Evolutionary conservation across 2,113 vertebrate genomes (phyloP), one percentile per base, ranked within the genome.

Genomic region (Trinectes maculatus): DNA sequence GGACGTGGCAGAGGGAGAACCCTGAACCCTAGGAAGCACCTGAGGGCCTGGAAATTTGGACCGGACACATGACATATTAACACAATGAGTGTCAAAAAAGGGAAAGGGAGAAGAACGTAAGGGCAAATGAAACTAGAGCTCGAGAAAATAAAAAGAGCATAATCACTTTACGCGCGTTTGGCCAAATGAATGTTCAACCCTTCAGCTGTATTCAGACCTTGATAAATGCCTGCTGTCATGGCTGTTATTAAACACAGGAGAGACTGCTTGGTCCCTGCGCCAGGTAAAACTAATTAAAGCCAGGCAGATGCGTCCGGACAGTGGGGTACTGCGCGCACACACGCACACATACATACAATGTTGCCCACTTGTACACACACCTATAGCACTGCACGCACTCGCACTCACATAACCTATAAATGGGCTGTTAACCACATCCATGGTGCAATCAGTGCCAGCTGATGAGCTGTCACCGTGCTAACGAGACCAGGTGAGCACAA

Each of bases 281-380:
- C 81, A 80, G 83, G 80, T 82, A 86, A 90, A 91, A 90, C 87
- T 90, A 89, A 92, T 93, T 90, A 91, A 87, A 90, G 77, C 77
- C 40, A 74, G 67, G 90, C 88, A 91, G 89, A 90, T 89, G 86
- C 85, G 85, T 83, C 85, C 88, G 87, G 83, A 83, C 89, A 82
- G 77, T 46, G 54, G 70, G 48, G 51, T 58, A 22, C 64, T 51
- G 39, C 53, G 71, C 72, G 77, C 36, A 74, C 60, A 62, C 53
- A 61, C 61, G 34, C 58, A 63, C 40, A 81, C 67, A 57, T 79
- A 68, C 51, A 54, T 19, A 60, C n/a, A n/a, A n/a, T n/a, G n/a
- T 44, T 61, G 34, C 36, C 52, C 48, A 28, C 43, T 39, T 43
- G 21, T 43, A 48, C 18, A 43, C 74, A 57, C 28, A 5, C 52